Evolutionary conservation across 2,113 vertebrate genomes (phyloP), one percentile per base, ranked within the genome.

Genomic region (Lucifuga dentata): DNA sequence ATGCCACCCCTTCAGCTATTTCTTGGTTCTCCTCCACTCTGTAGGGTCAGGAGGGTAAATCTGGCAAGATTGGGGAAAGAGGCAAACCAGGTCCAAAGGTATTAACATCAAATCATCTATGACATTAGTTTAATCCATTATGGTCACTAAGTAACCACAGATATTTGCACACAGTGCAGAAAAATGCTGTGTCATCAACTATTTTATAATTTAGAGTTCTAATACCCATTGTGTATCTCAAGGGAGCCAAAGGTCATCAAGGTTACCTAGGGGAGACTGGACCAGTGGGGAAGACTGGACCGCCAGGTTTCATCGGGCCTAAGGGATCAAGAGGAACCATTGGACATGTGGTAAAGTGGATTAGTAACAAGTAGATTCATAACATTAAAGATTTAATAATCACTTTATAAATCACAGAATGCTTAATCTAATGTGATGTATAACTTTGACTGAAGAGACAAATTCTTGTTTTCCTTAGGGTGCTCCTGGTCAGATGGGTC

Each of bases 261-360:
- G 98, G 98, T 67, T 93, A 98, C 67, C 95, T 98, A 0, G 98
- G 98, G 0, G 97, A 96, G 87, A 97, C 93, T 1, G 98, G 98
- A 17, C 3, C 80, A 11, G 90, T 95, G 40, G 98, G 98, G 63
- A 94, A 95, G 76, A 90, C 76, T 0, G 98, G 98, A 49, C 90
- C 93, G 0, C 88, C 88, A 17, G 98, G 98, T 41, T 95, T 93
- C 74, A 92, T 93, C 62, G 97, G 98, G 62, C 96, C 93, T 5
- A 99, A 99, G 88, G 98, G 97, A 72, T 97, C 96, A 49, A 94
- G 98, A 93, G 98, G 98, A 89, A 98, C 95, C 78, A 93, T 95
- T 58, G 98, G 97, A 93, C 92, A 95, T 46, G 95, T 89, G 96
- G 98, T 99, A 93, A 94, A 78, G 75, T 81, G 32, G 33, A 85